Evolutionary conservation across 2,113 vertebrate species (phyloP).

Genomic region (Synodontis membranacea): DNA sequence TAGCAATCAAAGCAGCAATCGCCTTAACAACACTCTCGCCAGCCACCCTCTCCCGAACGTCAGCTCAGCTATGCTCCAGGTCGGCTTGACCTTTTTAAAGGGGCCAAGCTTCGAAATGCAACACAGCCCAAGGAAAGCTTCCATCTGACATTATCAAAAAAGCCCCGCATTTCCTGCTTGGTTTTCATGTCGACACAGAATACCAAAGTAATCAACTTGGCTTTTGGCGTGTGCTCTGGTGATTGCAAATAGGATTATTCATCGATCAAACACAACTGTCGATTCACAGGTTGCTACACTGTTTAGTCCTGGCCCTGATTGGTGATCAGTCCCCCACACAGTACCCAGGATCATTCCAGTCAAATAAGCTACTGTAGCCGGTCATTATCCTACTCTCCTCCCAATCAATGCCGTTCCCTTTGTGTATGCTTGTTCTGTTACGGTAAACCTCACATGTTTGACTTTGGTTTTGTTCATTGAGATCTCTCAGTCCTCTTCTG

Average conservation of each 20-base stretch:
- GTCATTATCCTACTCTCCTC: conserved; percentile 58
- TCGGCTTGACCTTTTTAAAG: conserved; percentile 53
- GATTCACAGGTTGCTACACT: conserved; percentile 20
- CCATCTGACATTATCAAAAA: conserved; percentile 34
- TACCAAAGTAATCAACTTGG: conserved; percentile 14
- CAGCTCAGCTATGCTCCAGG: conserved; percentile 43
- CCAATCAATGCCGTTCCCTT: conserved; percentile 58
- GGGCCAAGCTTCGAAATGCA: conserved; percentile 32
- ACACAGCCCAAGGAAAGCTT: conserved; percentile 47
- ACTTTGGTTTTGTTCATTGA: neutral
- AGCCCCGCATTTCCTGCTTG: conserved; percentile 5
- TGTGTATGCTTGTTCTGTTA: conserved; percentile 8
- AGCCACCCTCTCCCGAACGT: conserved; percentile 22
- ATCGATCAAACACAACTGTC: conserved; percentile 17
- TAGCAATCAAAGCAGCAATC: conserved; percentile 55
- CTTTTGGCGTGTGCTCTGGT: neutral
- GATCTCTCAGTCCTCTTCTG: neutral
- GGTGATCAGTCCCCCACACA: conserved; percentile 71
- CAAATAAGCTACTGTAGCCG: conserved; percentile 61
- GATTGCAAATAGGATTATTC: neutral
- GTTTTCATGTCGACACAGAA: conserved; percentile 19
- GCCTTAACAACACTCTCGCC: conserved; percentile 36
- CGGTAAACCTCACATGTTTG: conserved; percentile 24
- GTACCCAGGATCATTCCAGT: conserved; percentile 69
- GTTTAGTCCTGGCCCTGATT: conserved; percentile 64